These are phyloP conservation scores for Limulus polyphemus DNA, from an alignment of 2,888 invertebrate species.

Conservation along the genomic window DNA sequence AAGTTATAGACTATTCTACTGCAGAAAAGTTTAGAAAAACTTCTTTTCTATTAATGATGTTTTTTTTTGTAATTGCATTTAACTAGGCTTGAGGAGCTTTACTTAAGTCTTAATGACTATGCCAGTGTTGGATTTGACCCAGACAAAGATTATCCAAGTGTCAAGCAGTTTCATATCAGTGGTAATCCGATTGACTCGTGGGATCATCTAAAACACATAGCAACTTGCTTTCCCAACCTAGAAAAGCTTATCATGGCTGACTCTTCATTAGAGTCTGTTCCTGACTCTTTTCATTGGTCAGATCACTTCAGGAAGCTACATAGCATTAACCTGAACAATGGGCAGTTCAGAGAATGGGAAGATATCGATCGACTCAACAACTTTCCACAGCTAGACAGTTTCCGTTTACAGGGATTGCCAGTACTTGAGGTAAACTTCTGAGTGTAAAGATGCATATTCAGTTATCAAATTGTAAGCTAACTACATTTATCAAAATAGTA, in stretches of 20 bases:
- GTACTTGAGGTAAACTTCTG: constrained; percentile 42
- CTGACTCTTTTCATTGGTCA: constrained; percentile 8
- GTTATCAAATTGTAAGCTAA: neutral
- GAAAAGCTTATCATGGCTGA: constrained; percentile 74
- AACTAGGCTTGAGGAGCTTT: constrained; percentile 64
- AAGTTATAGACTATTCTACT: no score
- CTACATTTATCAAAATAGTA: no score
- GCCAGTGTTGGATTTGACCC: constrained; percentile 55
- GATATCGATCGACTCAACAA: constrained; percentile 72
- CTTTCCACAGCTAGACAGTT: constrained; percentile 67
- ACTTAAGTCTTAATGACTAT: constrained; percentile 81
- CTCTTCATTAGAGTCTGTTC: constrained; percentile 40
- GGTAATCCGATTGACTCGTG: constrained; percentile 74
- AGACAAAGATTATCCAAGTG: constrained; percentile 45
- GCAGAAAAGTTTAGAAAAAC: no score
- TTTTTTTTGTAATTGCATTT: no score
- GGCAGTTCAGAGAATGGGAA: constrained; percentile 69
- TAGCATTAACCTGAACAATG: constrained; percentile 60
- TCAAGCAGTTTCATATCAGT: constrained; percentile 72
- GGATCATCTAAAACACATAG: constrained; percentile 69
- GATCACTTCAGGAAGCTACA: constrained; percentile 47
- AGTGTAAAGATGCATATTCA: neutral
- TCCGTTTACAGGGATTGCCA: constrained; percentile 64
- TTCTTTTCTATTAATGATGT: no score
- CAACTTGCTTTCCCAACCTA: constrained; percentile 69